Base-by-base conservation (phyloP, 2,113 vertebrate genomes). In the Protobothrops flavoviridis region DNA sequence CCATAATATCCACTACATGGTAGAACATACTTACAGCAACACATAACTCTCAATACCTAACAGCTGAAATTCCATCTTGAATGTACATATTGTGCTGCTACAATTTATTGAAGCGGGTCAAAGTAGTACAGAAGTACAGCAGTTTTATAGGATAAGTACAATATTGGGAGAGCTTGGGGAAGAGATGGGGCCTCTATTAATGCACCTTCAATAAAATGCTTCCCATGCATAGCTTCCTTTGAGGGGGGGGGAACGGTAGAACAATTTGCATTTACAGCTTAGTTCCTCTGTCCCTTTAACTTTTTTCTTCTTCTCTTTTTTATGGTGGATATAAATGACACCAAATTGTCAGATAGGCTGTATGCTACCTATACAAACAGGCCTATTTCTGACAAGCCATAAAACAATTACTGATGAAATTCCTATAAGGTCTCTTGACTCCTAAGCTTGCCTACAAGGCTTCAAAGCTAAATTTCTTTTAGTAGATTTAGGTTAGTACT, bases 211-310 rank as follows among this genome's bases (percentile, higher is more conserved):
- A 98, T 98, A 98, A 98, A 98, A 98, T 96, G 95, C 96, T 98
- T 98, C 98, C 97, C 98, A 97, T 97, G 95, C 74, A 12, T 96
- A 55, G 59, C 96, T 96, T 97, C 97, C 96, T 98, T 98, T 98
- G 9, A 10, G 55, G 10, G 20, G 29, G 52, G 21, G 23, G 98
- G 97, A 98, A 98, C 91, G 91, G 94, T 95, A 96, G 97, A 97
- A 98, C 96, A 98, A 98, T 98, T 96, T 97, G 96, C 97, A 98
- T 99, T 99, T 99, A 99, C 96, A 97, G 97, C 98, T 97, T 97
- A 98, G 98, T 99, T 99, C 99, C 99, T 99, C 98, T 98, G 98
- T 98, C 96, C 96, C 97, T 97, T 97, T 96, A 97, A 97, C 96
- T 96, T 97, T 97, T 21, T 97, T 97, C 96, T 97, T 97, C 50